These are phyloP conservation scores for Eupithecia insigniata DNA, from an alignment of 2,888 invertebrate species.

Conservation along the genomic window DNA sequence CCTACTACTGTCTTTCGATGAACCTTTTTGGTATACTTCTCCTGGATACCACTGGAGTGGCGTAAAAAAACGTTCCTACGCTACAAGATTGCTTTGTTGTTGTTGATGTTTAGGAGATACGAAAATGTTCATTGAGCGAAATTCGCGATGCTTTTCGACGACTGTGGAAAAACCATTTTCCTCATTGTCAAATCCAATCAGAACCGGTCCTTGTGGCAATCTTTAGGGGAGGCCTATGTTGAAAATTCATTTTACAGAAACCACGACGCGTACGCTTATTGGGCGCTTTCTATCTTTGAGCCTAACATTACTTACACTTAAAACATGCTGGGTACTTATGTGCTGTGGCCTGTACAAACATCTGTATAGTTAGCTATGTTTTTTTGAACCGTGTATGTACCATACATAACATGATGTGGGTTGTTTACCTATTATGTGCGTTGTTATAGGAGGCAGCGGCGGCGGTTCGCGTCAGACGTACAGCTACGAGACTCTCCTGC, in stretches of 20 bases:
- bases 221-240: not conserved
- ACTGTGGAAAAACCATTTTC: not conserved
- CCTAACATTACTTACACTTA: not conserved
- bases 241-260: not conserved
- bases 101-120: not conserved
- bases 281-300: not conserved
- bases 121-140: not conserved
- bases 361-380: not conserved
- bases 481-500: slow-evolving; percentile 82
- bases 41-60: not conserved
- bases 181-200: not conserved
- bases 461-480: slow-evolving; percentile 76
- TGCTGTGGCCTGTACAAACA: not conserved
- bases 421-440: slow-evolving; percentile 5
- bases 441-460: slow-evolving; percentile 57
- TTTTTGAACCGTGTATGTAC: not conserved
- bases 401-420: not conserved
- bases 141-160: not conserved
- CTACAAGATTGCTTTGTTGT: not conserved
- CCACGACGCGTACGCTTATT: not conserved
- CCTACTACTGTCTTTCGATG: not conserved
- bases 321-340: not conserved
- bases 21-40: not conserved
- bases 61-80: not conserved
- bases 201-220: too few relatives aligned